These are phyloP conservation scores for Cryptoblepharus egeriae DNA, from an alignment of 2,797 vertebrate genomes.

Conservation along the genomic window DNA sequence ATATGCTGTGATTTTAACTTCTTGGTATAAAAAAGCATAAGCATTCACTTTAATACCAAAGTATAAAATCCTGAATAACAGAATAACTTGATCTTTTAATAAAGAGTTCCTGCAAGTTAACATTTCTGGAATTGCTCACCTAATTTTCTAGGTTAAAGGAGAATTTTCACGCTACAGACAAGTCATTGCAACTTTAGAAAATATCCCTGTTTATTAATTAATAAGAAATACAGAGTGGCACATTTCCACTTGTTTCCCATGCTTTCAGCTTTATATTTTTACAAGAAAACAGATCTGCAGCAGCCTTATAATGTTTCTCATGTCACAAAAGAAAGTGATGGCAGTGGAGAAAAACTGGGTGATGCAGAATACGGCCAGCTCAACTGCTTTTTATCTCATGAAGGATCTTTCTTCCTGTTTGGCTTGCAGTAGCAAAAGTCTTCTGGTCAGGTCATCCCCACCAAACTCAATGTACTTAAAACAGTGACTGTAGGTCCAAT, in stretches of 20 bases:
- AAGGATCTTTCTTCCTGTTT: constrained; percentile 76
- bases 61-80: constrained; percentile 80
- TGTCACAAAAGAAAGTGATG: constrained; percentile 72
- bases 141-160: constrained; percentile 80
- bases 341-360: constrained; percentile 70
- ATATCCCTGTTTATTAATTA: constrained; percentile 79
- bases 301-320: constrained; percentile 74
- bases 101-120: constrained; percentile 75
- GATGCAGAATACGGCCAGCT: constrained; percentile 74
- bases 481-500: constrained; percentile 65
- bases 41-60: constrained; percentile 80
- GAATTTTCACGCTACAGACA: constrained; percentile 75
- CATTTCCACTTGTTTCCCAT: constrained; percentile 74
- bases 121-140: constrained; percentile 73
- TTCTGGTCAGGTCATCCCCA: constrained; percentile 74
- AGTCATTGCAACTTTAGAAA: constrained; percentile 76
- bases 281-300: constrained; percentile 75
- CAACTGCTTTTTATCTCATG: constrained; percentile 71
- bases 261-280: constrained; percentile 74
- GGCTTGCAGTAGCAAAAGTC: constrained; percentile 72
- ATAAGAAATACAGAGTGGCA: constrained; percentile 78
- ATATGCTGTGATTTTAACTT: constrained; percentile 74
- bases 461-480: constrained; percentile 64
- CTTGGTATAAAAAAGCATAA: constrained; percentile 78
- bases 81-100: constrained; percentile 77